Base-by-base conservation (phyloP, 2,888 invertebrate genomes). In the Apodemia mormo region DNA sequence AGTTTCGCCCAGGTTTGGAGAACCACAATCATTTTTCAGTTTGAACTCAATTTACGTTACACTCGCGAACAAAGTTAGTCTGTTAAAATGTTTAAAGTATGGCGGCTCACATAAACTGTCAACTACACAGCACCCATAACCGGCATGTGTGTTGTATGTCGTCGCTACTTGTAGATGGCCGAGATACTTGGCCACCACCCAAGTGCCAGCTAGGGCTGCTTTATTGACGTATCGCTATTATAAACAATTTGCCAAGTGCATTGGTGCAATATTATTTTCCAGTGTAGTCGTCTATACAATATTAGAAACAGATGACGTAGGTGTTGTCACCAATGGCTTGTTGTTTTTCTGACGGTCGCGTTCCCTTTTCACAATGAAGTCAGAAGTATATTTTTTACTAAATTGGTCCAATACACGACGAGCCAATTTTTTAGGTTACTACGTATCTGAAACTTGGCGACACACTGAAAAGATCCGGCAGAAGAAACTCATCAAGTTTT, bases 101-200 rank as follows among this genome's bases (percentile, higher is more conserved):
- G 30, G 61, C 12, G 61, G 61, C 5, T 33, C 61, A 43, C 58
- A 68, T 68, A 58, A 68, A 68, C 58, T 68, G 67, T 68, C 58
- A 68, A 30, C 43, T 58, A 58, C 67, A 68, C 43, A 67, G 49
- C 49, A 43, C 45, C 58, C 58, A 58, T 68, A 30, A 68, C 40
- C 43, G 10, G 58, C 68, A 68, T 58, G 45, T 68, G 68, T 43
- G 12, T 58, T n/a, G n/a, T 52, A n/a, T 58, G 68, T 45, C 68
- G 33, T 30, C 68, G 43, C 29, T 40, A 56, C 56, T 40, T 66
- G 66, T 14, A 45, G 52, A 14, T 30, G 49, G 45, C 30, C 45
- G 49, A 30, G 30, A 52, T 52, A 14, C 68, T 61, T 68, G 68
- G 68, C 56, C 58, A 56, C 45, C 68, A 58, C 58, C 68, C 68